Percentiles rank a stretch among this genome's conserved stretches.
Evolutionary conservation across 1,140 invertebrate species (phyloP).

Genomic region (Watersipora subatra): DNA sequence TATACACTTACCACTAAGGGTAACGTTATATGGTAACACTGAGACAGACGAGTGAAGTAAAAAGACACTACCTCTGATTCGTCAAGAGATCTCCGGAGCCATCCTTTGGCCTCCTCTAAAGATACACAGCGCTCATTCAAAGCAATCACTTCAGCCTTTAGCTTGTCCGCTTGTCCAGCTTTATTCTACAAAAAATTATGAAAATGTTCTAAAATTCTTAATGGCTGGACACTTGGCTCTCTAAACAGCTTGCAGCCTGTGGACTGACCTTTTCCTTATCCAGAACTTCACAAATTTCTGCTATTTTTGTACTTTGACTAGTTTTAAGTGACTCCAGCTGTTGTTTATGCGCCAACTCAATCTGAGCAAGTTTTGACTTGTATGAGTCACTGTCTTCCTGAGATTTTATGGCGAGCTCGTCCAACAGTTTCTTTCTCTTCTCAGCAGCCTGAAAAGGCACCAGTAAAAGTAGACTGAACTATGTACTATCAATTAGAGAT

Average conservation of each 20-base stretch:
- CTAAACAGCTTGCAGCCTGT: too few relatives aligned
- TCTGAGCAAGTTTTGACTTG: conserved; percentile 20
- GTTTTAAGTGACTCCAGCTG: conserved; percentile 20
- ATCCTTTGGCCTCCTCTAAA: conserved; percentile 27
- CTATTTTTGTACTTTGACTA: conserved; percentile 19
- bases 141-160: conserved; percentile 20
- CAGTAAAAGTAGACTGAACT: background rate
- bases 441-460: conserved; percentile 37
- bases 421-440: conserved; percentile 39
- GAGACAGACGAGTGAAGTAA: too few relatives aligned
- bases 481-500: too few relatives aligned
- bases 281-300: conserved; percentile 16
- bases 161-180: conserved; percentile 21
- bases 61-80: conserved; percentile 31
- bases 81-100: conserved; percentile 28
- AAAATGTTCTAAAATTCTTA: too few relatives aligned
- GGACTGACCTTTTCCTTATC: conserved; percentile 21
- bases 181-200: conserved; percentile 25
- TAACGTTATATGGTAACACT: too few relatives aligned
- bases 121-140: conserved; percentile 19
- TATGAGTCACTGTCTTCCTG: conserved; percentile 38
- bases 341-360: conserved; percentile 20
- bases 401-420: conserved; percentile 42
- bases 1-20: too few relatives aligned
- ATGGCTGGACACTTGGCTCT: too few relatives aligned